Conservation (phyloP, 2,113 vertebrate species). For the Probosciger aterrimus region DNA sequence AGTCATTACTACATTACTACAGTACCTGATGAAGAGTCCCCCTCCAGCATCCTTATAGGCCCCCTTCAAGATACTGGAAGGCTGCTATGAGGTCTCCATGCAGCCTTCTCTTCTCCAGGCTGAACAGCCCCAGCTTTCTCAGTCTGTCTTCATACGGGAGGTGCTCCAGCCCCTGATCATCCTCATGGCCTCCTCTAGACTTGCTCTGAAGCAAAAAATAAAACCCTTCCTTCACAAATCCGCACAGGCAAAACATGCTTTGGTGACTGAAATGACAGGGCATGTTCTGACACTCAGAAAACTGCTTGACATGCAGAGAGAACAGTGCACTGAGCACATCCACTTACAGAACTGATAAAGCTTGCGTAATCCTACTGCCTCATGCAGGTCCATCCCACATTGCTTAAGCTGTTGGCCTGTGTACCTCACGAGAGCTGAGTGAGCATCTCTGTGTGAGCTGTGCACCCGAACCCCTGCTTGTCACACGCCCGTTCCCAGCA, state of each 20-base stretch:
- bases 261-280: neutral
- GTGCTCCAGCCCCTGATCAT: neutral
- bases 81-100: neutral
- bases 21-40: no score
- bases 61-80: neutral
- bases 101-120: neutral
- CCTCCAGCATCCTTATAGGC: no score
- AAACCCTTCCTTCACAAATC: neutral
- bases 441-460: accelerated
- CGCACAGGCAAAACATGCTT: neutral
- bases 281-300: neutral
- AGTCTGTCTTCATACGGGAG: neutral
- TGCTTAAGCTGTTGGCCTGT: neutral
- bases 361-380: neutral
- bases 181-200: neutral
- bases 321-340: neutral
- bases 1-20: no score
- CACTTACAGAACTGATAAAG: neutral
- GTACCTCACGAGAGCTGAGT: accelerated
- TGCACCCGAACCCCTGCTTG: neutral
- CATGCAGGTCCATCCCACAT: neutral
- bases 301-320: neutral
- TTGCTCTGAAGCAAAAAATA: neutral
- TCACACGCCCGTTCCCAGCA: accelerated
- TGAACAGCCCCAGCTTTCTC: neutral